Evolutionary conservation across 1,140 invertebrate genomes (phyloP).

Genomic region (Globodera ellingtonae): DNA sequence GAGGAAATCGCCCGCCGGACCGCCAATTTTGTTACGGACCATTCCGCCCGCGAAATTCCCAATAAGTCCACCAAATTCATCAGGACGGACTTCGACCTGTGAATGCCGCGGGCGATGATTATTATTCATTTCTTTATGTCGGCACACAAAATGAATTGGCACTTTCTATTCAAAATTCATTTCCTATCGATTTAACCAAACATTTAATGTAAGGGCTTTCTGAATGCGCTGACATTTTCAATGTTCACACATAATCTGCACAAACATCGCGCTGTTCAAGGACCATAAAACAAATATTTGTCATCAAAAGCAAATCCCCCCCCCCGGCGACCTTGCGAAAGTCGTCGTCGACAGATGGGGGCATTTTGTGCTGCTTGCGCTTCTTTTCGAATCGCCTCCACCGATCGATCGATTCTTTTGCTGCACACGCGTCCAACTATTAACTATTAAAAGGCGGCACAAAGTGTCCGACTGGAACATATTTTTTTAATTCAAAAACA

Average conservation of each 20-base stretch:
- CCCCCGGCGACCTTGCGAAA: background rate
- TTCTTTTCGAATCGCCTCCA: too few species aligned
- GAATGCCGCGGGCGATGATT: background rate
- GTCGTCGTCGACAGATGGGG: background rate
- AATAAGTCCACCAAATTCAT: slow-evolving; percentile 63
- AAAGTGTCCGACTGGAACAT: too few species aligned
- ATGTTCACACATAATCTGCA: too few species aligned
- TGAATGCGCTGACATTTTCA: too few species aligned
- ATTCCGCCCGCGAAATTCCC: slow-evolving; percentile 63
- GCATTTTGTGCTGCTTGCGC: background rate
- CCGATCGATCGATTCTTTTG: too few species aligned
- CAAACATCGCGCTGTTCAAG: background rate
- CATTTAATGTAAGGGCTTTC: too few species aligned
- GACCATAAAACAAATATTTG: background rate
- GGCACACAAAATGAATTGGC: too few species aligned
- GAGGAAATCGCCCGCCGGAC: slow-evolving; percentile 52
- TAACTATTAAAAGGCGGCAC: too few species aligned
- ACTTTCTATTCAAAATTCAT: background rate
- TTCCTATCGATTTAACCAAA: too few species aligned
- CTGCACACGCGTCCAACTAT: too few species aligned
- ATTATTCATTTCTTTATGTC: background rate
- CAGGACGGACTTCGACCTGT: slow-evolving; percentile 57
- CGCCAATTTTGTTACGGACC: slow-evolving; percentile 55
- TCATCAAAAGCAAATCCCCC: too few species aligned
- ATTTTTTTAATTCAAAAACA: too few species aligned